Base-by-base conservation (phyloP, 2,797 vertebrate genomes). In the Pseudotriccus pelzelni region DNA sequence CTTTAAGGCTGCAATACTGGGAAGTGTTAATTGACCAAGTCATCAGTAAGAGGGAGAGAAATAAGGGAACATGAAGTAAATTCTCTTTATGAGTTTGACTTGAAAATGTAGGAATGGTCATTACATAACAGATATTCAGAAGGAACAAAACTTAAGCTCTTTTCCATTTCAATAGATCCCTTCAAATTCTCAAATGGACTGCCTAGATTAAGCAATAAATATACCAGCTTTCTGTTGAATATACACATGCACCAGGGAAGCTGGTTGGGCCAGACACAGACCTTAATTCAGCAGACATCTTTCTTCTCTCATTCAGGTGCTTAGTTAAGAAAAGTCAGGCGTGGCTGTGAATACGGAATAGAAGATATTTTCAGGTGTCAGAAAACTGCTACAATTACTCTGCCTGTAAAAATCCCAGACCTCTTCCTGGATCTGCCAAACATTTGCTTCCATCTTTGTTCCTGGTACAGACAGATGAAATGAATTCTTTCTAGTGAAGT, bases 1-100 rank as follows among this genome's bases (percentile, higher is more conserved):
- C 82, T 95, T 59, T 94, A 96, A 95, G 90, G 67, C 89, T 93
- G 46, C 90, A 97, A 97, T 95, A 88, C 75, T 97, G 92, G 80
- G 68, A 96, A 96, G 55, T 95, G 86, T 97, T 97, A 97, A 97
- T 97, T 98, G 97, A 96, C 91, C 81, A 96, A 96, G 97, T 97
- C 73, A 62, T 91, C 90, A 90, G 80, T 89, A 96, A 96, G 55
- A 83, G 52, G 28, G 37, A 93, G 52, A 93, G 50, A 89, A 96
- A 96, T 91, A 86, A 50, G 69, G 36, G 94, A 91, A 67, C 84
- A 84, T 88, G 73, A 95, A 97, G 75, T 84, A 67, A 74, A 39
- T 94, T 96, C 62, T 88, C 69, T 72, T 94, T 78, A 59, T 82
- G 64, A 74, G 32, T 84, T 92, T 95, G 85, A 78, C 43, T 74